These are phyloP conservation scores for Nothobranchius furzeri DNA, from an alignment of 2,113 vertebrate species.

Conservation along the genomic window DNA sequence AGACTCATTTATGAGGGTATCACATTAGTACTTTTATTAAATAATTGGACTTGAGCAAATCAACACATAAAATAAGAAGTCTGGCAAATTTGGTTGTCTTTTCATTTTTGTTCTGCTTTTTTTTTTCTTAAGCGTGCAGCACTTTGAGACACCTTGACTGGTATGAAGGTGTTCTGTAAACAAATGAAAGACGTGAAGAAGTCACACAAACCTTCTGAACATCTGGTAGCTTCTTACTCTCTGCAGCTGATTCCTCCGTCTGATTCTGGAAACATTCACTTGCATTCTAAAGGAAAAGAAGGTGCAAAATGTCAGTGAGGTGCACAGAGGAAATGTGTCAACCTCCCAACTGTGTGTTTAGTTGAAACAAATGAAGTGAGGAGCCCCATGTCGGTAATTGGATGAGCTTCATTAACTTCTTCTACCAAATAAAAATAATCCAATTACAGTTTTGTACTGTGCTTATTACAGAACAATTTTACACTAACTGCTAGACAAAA, in stretches of 20 bases:
- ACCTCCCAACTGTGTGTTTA: not conserved
- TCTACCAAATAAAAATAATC: not conserved
- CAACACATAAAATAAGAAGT: not conserved
- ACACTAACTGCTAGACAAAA: not conserved
- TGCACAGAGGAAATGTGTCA: not conserved
- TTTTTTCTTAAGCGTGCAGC: too few relatives aligned
- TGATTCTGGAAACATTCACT: slow-evolving; percentile 75
- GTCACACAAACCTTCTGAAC: slow-evolving; percentile 66
- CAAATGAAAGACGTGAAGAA: too few relatives aligned
- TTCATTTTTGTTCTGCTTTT: too few relatives aligned
- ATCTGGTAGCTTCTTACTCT: slow-evolving; percentile 69
- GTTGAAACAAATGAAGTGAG: not conserved
- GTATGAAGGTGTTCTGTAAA: too few relatives aligned
- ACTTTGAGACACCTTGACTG: too few relatives aligned
- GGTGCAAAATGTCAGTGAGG: not conserved
- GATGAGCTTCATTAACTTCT: not conserved
- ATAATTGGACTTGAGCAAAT: not conserved
- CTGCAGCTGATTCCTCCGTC: slow-evolving; percentile 65
- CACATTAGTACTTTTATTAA: too few relatives aligned
- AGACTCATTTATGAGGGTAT: too few relatives aligned
- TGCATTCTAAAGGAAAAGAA: slow-evolving; percentile 57
- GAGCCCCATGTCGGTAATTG: not conserved
- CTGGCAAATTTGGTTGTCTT: too few relatives aligned
- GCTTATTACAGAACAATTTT: not conserved
- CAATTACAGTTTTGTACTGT: not conserved